Base-by-base conservation (phyloP, 2,888 invertebrate species). In the Oasisia sp. region DNA sequence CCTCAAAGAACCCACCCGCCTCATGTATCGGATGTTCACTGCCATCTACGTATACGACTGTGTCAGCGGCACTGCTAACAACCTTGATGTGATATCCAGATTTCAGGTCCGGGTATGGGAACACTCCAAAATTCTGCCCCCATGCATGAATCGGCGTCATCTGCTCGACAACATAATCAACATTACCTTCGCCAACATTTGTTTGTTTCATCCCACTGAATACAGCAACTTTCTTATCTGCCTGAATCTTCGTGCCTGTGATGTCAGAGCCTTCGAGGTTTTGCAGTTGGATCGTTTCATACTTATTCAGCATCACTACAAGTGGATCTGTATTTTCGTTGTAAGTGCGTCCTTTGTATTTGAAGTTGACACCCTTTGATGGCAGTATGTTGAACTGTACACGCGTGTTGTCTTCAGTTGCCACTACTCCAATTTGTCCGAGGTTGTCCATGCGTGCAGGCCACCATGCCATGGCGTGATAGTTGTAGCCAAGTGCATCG, bases 111-210 rank as follows among this genome's bases (percentile, higher is more conserved):
- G 74, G 74, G 74, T 27, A 74, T 27, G 74, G 74, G 27, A 74
- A 19, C 27, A 74, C n/a, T 74, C 74, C 74, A 7, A 74, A 74
- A 4, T 5, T 74, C 74, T 74, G 19, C 7, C 74, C 74, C 74
- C 74, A 74, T n/a, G 74, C 74, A 74, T 74, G 74, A 74, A 74
- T 19, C n/a, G 74, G 74, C 74, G 74, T 74, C 74, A 74, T 74
- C 74, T 74, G 74, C 74, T 74, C 74, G n/a, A 74, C 74, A 74
- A 74, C 74, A n/a, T 74, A 27, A 74, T 74, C 74, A 74, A 74
- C 27, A 7, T 19, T 74, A n/a, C 74, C 74, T 27, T n/a, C n/a
- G 27, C 74, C 74, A 74, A 74, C 74, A 74, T 74, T 27, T 7
- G 74, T 74, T n/a, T 74, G 74, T n/a, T 74, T 74, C 74, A 74